These are phyloP conservation scores for Heterodera schachtii DNA, from an alignment of 1,140 invertebrate species.

Conservation along the genomic window DNA sequence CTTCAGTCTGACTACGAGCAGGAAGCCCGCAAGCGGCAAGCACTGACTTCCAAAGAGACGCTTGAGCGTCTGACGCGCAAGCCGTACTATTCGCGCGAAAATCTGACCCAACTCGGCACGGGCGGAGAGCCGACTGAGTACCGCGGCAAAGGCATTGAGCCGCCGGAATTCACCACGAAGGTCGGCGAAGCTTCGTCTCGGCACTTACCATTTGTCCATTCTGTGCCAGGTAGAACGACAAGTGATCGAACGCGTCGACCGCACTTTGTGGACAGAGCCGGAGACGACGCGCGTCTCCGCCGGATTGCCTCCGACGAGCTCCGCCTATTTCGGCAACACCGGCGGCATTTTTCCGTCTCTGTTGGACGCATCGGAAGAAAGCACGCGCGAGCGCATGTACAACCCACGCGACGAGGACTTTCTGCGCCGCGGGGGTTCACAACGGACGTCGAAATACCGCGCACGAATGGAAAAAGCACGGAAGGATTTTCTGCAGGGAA, in stretches of 20 bases:
- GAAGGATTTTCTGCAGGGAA: slow-evolving; percentile 45
- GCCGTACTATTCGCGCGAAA: slow-evolving; percentile 63
- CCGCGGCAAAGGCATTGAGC: slow-evolving; percentile 32
- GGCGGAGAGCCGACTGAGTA: slow-evolving; percentile 37
- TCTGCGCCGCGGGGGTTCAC: slow-evolving; percentile 49
- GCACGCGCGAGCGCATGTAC: slow-evolving; percentile 50
- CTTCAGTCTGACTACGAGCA: slow-evolving; percentile 28
- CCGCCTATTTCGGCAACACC: slow-evolving; percentile 13
- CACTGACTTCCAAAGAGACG: slow-evolving; percentile 62
- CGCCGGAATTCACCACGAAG: slow-evolving; percentile 56
- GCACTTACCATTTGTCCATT: no score
- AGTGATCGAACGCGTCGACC: slow-evolving; percentile 63
- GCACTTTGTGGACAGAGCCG: slow-evolving; percentile 61
- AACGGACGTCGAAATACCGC: slow-evolving; percentile 52
- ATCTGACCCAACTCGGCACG: slow-evolving; percentile 39
- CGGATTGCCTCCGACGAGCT: slow-evolving; percentile 22
- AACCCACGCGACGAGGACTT: slow-evolving; percentile 48
- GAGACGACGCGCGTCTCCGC: slow-evolving; percentile 31
- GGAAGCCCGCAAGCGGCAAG: slow-evolving; percentile 44
- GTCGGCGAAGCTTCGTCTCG: slow-evolving; percentile 22
- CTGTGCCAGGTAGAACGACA: slow-evolving; percentile 49
- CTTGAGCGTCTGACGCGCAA: slow-evolving; percentile 59
- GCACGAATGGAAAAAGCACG: slow-evolving; percentile 59
- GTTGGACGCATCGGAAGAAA: slow-evolving; percentile 26
- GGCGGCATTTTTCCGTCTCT: slow-evolving; percentile 27